Evolutionary conservation across 2,888 invertebrate genomes (phyloP), one percentile per base, ranked within the genome.

Genomic region (Chalcis sispes): DNA sequence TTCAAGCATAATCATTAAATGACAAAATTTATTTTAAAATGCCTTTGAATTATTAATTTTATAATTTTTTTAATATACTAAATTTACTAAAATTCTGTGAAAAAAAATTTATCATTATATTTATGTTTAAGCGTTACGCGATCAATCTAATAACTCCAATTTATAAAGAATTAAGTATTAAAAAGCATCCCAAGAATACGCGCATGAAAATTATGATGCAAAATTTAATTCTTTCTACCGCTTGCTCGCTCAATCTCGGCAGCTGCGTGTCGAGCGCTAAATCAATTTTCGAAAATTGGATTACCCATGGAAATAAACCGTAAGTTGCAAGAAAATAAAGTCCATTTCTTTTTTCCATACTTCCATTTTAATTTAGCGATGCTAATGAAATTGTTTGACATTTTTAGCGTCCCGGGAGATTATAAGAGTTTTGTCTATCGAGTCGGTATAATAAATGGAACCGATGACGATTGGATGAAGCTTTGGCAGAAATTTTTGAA

Each of bases 391-490:
- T 50, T 61, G 46, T 29, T 40, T 15, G 50, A 20, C 29, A 3
- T 67, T 74, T 65, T 66, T 25, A 81, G 82, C 1, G 58, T 83
- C 76, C 65, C 74, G 10, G 62, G 76, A 48, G 93, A 95, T 84
- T 89, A 93, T 66, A 93, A 94, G 69, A 89, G 90, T 27, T 91
- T 92, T 74, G 94, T 96, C 0, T 96, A 95, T 88, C 96, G 96
- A 85, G 92, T 92, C 23, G 95, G 91, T 1, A 25, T 78, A 18
- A 89, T 96, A 8, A 86, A 91, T 36, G 95, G 94, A 0, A 89
- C 89, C 0, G 84, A 86, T n/a, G 85, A 85, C 0, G 92, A 94
- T 78, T 96, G 94, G 91, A 84, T 92, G 0, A 91, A 89, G 81
- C 88, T 95, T 25, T 94, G 93, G 91, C 81, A 89, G 0, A 91